phyloP scores from a whole-genome alignment of 37 sponge, comb jelly and placozoan species.

The Haliclona indistincta region DNA sequence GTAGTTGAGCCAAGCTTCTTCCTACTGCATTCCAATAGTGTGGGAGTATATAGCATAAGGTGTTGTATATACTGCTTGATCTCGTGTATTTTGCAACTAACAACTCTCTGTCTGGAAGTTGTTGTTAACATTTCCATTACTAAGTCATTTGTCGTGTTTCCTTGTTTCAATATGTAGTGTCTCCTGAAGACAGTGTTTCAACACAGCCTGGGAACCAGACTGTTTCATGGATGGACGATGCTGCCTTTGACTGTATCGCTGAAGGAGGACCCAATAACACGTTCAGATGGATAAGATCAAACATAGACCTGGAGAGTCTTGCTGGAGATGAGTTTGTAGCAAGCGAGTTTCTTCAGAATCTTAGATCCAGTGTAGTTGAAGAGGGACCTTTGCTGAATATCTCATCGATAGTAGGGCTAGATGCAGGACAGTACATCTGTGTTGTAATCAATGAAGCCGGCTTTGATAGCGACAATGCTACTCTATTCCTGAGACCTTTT shows the following conservation, averaged over 20 bases:
- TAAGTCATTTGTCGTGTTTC: too few species aligned
- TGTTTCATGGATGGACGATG: neutral
- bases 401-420: too few species aligned
- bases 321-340: slow-evolving; percentile 9
- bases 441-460: slow-evolving; percentile 68
- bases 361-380: too few species aligned
- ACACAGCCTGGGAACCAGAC: neutral
- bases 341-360: slow-evolving; percentile 71
- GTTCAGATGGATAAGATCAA: slow-evolving; percentile 8
- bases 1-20: too few species aligned
- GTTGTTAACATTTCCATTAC: too few species aligned
- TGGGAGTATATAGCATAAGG: too few species aligned
- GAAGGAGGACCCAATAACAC: slow-evolving; percentile 30
- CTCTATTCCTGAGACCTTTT: slow-evolving; percentile 17
- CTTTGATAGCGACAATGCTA: slow-evolving; percentile 8
- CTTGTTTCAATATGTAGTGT: slow-evolving; percentile 14
- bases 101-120: too few species aligned
- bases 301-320: neutral
- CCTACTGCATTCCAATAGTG: too few species aligned
- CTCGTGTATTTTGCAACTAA: too few species aligned
- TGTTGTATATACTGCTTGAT: too few species aligned
- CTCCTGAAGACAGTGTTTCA: slow-evolving; percentile 27
- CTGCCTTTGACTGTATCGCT: slow-evolving; percentile 4
- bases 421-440: slow-evolving; percentile 71
- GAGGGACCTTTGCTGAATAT: neutral